These are phyloP conservation scores for Venustoraphidia nigricollis DNA, from an alignment of 2,888 invertebrate species.

Conservation along the genomic window DNA sequence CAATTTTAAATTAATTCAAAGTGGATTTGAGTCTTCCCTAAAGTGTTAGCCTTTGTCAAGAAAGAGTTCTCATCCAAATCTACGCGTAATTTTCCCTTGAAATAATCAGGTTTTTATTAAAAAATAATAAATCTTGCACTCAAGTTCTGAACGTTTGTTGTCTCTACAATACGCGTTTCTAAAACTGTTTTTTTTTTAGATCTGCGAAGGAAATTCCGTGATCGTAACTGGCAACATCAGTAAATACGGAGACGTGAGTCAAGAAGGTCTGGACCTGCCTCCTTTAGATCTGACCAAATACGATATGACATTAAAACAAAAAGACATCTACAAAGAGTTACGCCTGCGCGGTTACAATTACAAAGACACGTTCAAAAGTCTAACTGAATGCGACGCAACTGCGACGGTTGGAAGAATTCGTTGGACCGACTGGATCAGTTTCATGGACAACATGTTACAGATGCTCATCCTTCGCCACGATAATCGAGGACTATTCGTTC, in stretches of 20 bases:
- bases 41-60: no score
- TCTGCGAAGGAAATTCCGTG: slow-evolving; percentile 50
- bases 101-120: no score
- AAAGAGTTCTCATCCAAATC: no score
- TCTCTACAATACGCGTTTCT: no score
- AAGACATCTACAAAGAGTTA: slow-evolving; percentile 55
- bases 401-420: slow-evolving; percentile 17
- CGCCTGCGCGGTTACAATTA: slow-evolving; percentile 50
- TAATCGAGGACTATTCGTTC: slow-evolving; percentile 53
- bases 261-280: slow-evolving; percentile 26
- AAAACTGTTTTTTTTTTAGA: slow-evolving; percentile 22
- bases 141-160: no score
- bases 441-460: slow-evolving; percentile 82
- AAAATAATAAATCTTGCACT: no score
- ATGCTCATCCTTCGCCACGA: slow-evolving; percentile 55
- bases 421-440: slow-evolving; percentile 65
- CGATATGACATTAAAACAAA: slow-evolving; percentile 23
- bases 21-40: no score
- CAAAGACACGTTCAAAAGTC: slow-evolving; percentile 19
- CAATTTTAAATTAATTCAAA: no score
- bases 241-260: slow-evolving; percentile 37
- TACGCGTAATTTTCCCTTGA: no score
- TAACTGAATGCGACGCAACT: slow-evolving; percentile 19
- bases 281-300: slow-evolving; percentile 22
- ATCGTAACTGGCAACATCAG: slow-evolving; percentile 56